A percentile compares a stretch with the other conserved stretches of the same genome.
These are phyloP conservation scores for Dendrolimus punctatus DNA, from an alignment of 1,140 invertebrate genomes.

Conservation along the genomic window DNA sequence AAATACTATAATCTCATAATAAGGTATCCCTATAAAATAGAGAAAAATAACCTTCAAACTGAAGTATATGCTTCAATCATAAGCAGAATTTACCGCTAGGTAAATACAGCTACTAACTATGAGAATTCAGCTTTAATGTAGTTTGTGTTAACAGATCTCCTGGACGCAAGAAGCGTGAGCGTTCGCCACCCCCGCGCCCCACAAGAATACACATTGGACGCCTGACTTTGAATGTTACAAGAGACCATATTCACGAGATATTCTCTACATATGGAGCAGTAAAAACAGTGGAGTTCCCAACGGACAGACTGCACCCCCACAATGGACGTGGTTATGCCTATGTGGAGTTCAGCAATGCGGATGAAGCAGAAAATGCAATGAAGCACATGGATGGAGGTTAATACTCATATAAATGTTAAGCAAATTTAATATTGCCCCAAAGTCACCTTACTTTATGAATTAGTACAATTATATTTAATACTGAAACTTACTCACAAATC, in stretches of 20 bases:
- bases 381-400: constrained; percentile 99
- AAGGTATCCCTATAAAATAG: no score
- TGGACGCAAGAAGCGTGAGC: constrained; percentile 74
- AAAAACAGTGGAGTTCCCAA: constrained; percentile 91
- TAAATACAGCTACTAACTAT: no score
- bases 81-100: no score
- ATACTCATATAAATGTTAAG: constrained; percentile 3
- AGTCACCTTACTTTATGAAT: no score
- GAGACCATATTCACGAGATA: constrained; percentile 96
- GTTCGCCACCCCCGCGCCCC: constrained; percentile 88
- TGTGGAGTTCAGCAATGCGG: constrained; percentile 93
- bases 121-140: no score
- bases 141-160: constrained; percentile 33
- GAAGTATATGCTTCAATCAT: no score
- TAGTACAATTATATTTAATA: no score
- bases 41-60: no score
- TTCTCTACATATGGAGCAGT: constrained; percentile 94
- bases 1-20: no score
- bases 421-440: background rate
- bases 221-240: constrained; percentile 92
- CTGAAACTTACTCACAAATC: no score
- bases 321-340: constrained; percentile 93
- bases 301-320: constrained; percentile 89
- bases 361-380: constrained; percentile 98
- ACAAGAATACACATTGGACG: constrained; percentile 95